Evolutionary conservation across 2,888 invertebrate species (phyloP).

Genomic region (Allygus modestus): DNA sequence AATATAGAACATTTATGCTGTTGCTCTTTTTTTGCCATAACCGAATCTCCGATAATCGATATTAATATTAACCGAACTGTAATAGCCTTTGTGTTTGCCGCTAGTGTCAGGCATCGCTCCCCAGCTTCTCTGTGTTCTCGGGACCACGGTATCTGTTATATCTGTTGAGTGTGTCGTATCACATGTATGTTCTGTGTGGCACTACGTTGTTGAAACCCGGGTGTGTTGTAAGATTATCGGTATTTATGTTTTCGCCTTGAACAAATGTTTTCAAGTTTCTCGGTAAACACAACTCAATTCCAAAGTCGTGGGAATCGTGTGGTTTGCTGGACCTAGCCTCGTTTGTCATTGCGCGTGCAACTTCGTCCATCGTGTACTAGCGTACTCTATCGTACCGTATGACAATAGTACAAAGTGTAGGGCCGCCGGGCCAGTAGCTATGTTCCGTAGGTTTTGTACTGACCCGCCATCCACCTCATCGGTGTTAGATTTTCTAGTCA

Average conservation of each 20-base stretch:
- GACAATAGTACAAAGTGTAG: slow-evolving; percentile 31
- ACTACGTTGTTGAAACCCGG: not conserved
- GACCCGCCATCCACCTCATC: not conserved
- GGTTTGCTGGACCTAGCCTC: not conserved
- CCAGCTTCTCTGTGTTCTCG: not conserved
- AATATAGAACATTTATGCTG: not conserved
- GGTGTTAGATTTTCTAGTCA: slow-evolving; percentile 23
- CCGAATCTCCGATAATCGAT: too few species aligned
- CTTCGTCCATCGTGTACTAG: slow-evolving; percentile 22
- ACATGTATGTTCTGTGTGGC: not conserved
- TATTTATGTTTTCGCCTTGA: not conserved
- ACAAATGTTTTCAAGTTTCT: too few species aligned
- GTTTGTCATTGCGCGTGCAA: not conserved
- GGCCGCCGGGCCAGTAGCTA: not conserved
- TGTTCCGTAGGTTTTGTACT: slow-evolving; percentile 26
- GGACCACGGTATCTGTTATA: not conserved
- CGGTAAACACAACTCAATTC: not conserved
- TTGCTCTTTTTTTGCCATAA: not conserved
- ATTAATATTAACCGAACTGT: too few species aligned
- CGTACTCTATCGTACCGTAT: not conserved
- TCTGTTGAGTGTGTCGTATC: not conserved
- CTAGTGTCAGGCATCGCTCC: not conserved
- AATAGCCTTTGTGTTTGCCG: not conserved
- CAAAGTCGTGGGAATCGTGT: not conserved
- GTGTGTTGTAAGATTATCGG: not conserved